Evolutionary conservation across 2,797 vertebrate genomes (phyloP).

Genomic region (Acanthopagrus latus): DNA sequence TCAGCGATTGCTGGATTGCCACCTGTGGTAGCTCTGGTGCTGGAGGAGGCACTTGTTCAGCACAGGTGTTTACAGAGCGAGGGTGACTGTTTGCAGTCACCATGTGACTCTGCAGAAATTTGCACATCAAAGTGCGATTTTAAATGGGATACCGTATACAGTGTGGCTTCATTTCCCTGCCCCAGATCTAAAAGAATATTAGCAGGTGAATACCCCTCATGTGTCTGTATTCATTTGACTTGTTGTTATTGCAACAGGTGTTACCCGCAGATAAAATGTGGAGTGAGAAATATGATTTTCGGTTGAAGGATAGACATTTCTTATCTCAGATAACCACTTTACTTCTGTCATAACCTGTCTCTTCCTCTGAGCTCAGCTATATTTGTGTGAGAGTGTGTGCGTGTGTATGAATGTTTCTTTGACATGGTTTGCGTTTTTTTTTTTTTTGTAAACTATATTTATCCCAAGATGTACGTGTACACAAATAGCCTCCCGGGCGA

Average conservation of each 20-base stretch:
- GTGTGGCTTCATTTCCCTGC: constrained; percentile 56
- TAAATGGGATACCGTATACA: constrained; percentile 60
- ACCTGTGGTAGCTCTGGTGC: constrained; percentile 41
- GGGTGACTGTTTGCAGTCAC: constrained; percentile 42
- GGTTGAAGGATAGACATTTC: constrained; percentile 81
- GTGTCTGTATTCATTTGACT: constrained; percentile 79
- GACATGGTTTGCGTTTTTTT: constrained; percentile 42
- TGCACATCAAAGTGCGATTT: constrained; percentile 73
- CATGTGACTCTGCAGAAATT: constrained; percentile 63
- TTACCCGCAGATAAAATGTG: constrained; percentile 79
- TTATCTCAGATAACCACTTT: constrained; percentile 83
- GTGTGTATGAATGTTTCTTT: constrained; percentile 42
- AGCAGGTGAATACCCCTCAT: constrained; percentile 74
- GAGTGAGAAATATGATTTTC: constrained; percentile 81
- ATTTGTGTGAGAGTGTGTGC: constrained; percentile 23
- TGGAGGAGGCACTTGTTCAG: constrained; percentile 31
- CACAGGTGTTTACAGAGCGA: constrained; percentile 45
- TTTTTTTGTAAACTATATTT: constrained; percentile 18
- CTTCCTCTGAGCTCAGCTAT: constrained; percentile 68
- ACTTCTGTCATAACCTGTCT: constrained; percentile 78
- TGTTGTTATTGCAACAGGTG: constrained; percentile 83
- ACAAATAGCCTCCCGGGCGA: not conserved
- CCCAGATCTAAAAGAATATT: constrained; percentile 68
- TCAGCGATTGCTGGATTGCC: constrained; percentile 57
- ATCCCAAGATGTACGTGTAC: constrained; percentile 9